Percentiles rank a stretch among this genome's conserved stretches.
phyloP scores from a whole-genome alignment of 64 coral and sea anemone genomes.

The Stichodactyla mertensii region DNA sequence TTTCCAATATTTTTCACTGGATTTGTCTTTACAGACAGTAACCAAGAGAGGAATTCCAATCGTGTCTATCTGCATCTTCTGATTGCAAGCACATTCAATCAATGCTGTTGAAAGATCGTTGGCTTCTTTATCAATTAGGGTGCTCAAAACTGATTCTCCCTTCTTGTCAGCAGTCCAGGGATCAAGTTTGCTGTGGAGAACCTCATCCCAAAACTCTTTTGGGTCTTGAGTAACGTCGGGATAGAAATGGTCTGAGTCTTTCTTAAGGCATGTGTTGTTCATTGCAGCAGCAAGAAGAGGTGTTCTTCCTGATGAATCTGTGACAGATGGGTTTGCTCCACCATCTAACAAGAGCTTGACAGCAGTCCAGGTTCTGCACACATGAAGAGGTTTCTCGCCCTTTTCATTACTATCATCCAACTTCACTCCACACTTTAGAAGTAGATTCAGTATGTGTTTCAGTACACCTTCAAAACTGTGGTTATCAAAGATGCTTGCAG shows the following conservation, averaged over 20 bases:
- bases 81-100: background rate
- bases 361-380: conserved; percentile 5
- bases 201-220: background rate
- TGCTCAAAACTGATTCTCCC: background rate
- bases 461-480: background rate
- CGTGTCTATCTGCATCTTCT: background rate
- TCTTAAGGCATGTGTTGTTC: background rate
- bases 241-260: background rate
- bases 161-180: background rate
- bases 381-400: background rate
- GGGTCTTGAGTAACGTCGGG: background rate
- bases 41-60: background rate
- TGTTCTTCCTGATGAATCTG: background rate
- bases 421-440: background rate
- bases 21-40: background rate
- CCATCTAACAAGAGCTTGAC: background rate
- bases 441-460: background rate
- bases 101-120: background rate
- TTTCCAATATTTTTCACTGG: background rate
- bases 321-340: background rate
- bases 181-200: background rate
- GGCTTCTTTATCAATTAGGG: background rate
- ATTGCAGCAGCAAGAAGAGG: conserved; percentile 3
- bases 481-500: background rate
- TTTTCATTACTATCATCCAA: background rate